Evolutionary conservation across 2,113 vertebrate genomes (phyloP).

Genomic region (Capreolus pygargus): DNA sequence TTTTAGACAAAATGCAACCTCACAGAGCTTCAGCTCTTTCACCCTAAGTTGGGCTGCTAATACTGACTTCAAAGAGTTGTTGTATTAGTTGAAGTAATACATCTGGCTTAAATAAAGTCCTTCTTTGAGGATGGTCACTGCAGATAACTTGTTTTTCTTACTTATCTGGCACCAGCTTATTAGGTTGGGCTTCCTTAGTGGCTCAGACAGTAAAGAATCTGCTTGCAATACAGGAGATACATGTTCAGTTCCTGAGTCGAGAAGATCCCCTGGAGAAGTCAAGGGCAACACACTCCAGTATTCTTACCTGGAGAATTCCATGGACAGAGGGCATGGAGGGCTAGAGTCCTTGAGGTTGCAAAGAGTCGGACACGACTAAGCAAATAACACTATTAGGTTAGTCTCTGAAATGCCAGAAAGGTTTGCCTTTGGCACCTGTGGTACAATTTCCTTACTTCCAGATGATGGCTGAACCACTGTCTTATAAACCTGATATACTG

Average conservation of each 20-base stretch:
- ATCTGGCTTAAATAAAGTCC: background rate
- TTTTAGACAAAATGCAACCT: slow-evolving; percentile 9
- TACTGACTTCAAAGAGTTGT: background rate
- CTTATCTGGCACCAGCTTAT: background rate
- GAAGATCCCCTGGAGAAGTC: background rate
- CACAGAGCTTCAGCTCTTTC: background rate
- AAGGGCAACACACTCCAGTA: background rate
- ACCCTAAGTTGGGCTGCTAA: background rate
- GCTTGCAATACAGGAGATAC: background rate
- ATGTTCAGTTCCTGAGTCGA: background rate
- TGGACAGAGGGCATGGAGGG: background rate
- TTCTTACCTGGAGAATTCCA: background rate
- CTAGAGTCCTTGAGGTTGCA: background rate
- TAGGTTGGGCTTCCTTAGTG: background rate
- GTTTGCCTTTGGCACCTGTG: background rate
- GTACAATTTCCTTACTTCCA: background rate
- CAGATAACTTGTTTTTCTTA: background rate
- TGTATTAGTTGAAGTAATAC: background rate
- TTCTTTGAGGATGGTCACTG: background rate
- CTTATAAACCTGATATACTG: background rate
- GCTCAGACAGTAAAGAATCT: background rate
- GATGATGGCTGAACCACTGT: background rate
- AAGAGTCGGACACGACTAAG: background rate
- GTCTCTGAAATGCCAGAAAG: background rate
- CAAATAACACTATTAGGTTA: background rate